phyloP scores from a whole-genome alignment of 2,113 vertebrate genomes.

The Poicephalus meyeri region DNA sequence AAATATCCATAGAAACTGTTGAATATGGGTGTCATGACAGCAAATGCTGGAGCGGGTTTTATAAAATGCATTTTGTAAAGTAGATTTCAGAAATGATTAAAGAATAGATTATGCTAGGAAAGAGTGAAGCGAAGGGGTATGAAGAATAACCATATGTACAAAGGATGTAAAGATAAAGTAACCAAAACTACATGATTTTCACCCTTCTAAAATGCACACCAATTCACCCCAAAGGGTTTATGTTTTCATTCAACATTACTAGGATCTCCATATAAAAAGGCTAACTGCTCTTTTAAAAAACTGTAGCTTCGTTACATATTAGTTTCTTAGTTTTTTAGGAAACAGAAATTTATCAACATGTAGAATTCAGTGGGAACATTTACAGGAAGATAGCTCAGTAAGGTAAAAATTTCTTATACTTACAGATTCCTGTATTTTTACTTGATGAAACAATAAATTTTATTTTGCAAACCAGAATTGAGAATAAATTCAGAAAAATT shows the following conservation, averaged over 20 bases:
- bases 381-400: background rate
- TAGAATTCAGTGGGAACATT: background rate
- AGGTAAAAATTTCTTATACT: background rate
- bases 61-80: background rate
- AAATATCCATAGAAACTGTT: background rate
- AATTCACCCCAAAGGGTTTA: rapidly evolving
- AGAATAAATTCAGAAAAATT: background rate
- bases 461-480: background rate
- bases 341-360: background rate
- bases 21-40: background rate
- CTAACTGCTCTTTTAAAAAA: background rate
- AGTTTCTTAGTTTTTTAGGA: background rate
- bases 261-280: background rate
- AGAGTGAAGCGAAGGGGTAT: background rate
- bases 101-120: background rate
- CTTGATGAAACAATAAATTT: background rate
- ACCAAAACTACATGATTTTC: background rate
- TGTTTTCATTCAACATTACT: background rate
- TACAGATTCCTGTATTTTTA: background rate
- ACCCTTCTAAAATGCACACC: background rate
- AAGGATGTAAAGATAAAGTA: background rate
- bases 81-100: background rate
- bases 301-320: background rate
- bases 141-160: background rate
- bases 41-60: background rate